Percentiles rank a stretch among this genome's conserved stretches.
Evolutionary conservation across 2,113 vertebrate species (phyloP).

Genomic region (Candoia aspera): DNA sequence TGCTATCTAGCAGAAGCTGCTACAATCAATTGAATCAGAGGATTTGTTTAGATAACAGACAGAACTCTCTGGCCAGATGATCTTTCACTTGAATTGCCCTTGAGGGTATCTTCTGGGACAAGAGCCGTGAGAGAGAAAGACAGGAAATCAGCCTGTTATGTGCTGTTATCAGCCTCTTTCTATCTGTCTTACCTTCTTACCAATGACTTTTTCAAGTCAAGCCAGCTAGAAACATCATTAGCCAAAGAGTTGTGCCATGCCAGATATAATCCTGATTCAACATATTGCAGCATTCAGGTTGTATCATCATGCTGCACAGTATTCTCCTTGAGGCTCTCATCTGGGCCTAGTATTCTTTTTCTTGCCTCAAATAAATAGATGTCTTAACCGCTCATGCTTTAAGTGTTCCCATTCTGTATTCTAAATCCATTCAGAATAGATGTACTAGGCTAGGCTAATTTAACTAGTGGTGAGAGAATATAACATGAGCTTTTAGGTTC

Average conservation of each 20-base stretch:
- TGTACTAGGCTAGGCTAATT: not conserved
- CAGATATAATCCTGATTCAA: not conserved
- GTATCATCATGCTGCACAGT: not conserved
- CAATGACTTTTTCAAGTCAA: not conserved
- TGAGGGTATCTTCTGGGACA: not conserved
- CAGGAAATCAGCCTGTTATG: not conserved
- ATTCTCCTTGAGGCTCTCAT: not conserved
- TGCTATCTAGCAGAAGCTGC: not conserved
- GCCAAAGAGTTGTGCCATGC: not conserved
- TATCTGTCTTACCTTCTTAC: not conserved
- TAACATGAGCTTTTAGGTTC: not conserved
- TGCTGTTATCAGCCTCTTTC: not conserved
- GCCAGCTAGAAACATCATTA: not conserved
- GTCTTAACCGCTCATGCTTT: not conserved
- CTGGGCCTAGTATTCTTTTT: not conserved
- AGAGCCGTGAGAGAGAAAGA: not conserved
- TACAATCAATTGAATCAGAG: not conserved
- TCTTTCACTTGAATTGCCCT: not conserved
- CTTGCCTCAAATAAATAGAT: not conserved
- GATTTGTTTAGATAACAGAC: not conserved
- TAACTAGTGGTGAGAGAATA: not conserved
- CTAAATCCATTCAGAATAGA: not conserved
- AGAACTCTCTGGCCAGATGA: not conserved
- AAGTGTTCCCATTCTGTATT: not conserved
- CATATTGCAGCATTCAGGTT: not conserved